Evolutionary conservation across 2,888 invertebrate genomes (phyloP).

Genomic region (Horisme vitalbata): DNA sequence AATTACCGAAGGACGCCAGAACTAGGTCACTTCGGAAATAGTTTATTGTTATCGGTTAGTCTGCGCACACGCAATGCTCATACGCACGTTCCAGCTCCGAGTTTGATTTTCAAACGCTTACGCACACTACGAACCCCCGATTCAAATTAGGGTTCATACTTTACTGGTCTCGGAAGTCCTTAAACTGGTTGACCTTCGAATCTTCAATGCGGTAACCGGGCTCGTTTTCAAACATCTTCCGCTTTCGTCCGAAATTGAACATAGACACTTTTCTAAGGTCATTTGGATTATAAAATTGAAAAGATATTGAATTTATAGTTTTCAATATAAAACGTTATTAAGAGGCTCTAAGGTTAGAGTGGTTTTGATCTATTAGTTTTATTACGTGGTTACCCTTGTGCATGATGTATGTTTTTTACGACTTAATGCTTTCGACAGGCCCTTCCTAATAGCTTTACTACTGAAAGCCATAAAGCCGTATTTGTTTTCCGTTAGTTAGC

Average conservation of each 20-base stretch:
- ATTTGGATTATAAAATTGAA: constrained; percentile 72
- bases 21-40: constrained; percentile 83
- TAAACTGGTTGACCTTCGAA: constrained; percentile 67
- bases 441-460: constrained; percentile 48
- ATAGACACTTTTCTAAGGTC: constrained; percentile 71
- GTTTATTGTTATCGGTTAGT: constrained; percentile 82
- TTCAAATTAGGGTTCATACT: constrained; percentile 74
- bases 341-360: constrained; percentile 62
- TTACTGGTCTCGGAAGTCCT: constrained; percentile 58
- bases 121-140: constrained; percentile 59
- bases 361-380: constrained; percentile 70
- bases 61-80: constrained; percentile 75
- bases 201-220: constrained; percentile 54
- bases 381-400: constrained; percentile 77
- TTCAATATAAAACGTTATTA: constrained; percentile 62
- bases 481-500: constrained; percentile 30
- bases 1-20: constrained; percentile 80
- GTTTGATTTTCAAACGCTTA: constrained; percentile 68
- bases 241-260: constrained; percentile 62
- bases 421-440: constrained; percentile 54
- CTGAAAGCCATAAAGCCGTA: constrained; percentile 40
- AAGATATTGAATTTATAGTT: constrained; percentile 66
- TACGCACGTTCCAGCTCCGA: constrained; percentile 56
- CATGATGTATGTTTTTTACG: constrained; percentile 55
- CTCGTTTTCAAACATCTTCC: constrained; percentile 62